Evolutionary conservation across 2,888 invertebrate species (phyloP).

Genomic region (Cerastis leucographa): DNA sequence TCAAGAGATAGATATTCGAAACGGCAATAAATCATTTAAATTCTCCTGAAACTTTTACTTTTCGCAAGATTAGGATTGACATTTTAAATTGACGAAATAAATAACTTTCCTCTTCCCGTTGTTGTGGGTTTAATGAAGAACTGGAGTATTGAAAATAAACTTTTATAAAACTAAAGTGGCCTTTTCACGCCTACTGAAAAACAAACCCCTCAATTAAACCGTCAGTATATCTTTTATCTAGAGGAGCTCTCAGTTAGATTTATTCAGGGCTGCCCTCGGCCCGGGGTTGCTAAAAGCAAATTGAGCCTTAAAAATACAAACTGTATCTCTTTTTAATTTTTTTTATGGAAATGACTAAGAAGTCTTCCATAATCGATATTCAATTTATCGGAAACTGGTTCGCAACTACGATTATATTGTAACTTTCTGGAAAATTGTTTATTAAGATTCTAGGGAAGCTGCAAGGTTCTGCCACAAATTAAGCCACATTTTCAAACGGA

Average conservation of each 20-base stretch:
- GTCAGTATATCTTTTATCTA: conserved; percentile 57
- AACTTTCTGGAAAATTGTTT: conserved; percentile 37
- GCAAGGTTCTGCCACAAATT: conserved; percentile 13
- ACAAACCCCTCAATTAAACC: conserved; percentile 55
- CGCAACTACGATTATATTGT: conserved; percentile 19
- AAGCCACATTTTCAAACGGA: conserved; percentile 9
- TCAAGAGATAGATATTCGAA: conserved; percentile 35
- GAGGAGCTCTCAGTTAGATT: conserved; percentile 59
- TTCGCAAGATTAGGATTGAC: conserved; percentile 37
- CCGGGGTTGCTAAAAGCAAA: conserved; percentile 68
- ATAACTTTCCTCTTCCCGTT: conserved; percentile 19
- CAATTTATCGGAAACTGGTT: conserved; percentile 56
- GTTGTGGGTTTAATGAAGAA: conserved; percentile 25
- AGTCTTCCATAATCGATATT: conserved; percentile 62
- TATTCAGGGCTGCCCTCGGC: conserved; percentile 58
- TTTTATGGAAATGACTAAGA: conserved; percentile 63
- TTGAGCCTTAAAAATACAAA: conserved; percentile 69
- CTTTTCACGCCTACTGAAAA: conserved; percentile 34
- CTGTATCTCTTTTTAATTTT: conserved; percentile 62
- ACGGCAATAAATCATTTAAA: conserved; percentile 42
- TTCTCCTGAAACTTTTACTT: conserved; percentile 31
- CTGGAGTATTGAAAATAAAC: conserved; percentile 24
- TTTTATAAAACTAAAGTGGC: conserved; percentile 38
- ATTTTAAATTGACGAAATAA: conserved; percentile 31
- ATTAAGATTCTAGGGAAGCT: conserved; percentile 16